phyloP scores from a whole-genome alignment of 2,888 invertebrate species.

The Matsumyia berberina region DNA sequence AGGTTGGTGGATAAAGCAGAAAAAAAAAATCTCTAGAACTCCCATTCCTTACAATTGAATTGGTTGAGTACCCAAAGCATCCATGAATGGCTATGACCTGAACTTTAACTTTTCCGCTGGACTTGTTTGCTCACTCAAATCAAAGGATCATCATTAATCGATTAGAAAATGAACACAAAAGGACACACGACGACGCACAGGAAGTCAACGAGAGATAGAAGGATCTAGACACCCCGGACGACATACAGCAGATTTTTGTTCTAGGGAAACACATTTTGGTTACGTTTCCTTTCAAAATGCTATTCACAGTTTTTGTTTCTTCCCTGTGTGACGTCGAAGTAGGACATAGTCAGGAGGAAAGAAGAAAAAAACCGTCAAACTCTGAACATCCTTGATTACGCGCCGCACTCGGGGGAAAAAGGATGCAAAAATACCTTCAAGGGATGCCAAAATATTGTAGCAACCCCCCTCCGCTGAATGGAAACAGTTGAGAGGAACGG shows the following conservation, averaged over 20 bases:
- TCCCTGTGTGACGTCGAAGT: not conserved
- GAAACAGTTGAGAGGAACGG: slow-evolving; percentile 12
- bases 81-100: slow-evolving; percentile 69
- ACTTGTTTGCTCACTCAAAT: slow-evolving; percentile 75
- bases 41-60: slow-evolving; percentile 55
- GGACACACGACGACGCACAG: slow-evolving; percentile 30
- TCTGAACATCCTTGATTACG: slow-evolving; percentile 71
- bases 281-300: slow-evolving; percentile 51
- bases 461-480: not conserved
- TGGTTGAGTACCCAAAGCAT: slow-evolving; percentile 64
- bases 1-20: not conserved
- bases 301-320: slow-evolving; percentile 16
- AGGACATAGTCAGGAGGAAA: not conserved
- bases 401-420: slow-evolving; percentile 28
- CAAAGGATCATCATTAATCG: slow-evolving; percentile 76
- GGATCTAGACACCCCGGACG: not conserved
- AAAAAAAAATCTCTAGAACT: not conserved
- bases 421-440: slow-evolving; percentile 9
- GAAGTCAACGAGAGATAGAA: not conserved
- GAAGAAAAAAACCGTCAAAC: slow-evolving; percentile 37
- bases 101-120: slow-evolving; percentile 74
- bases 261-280: slow-evolving; percentile 35
- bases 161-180: slow-evolving; percentile 75
- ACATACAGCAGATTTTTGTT: slow-evolving; percentile 22
- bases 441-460: slow-evolving; percentile 56